Percentiles rank a stretch among this genome's conserved stretches.
Conservation (phyloP, 37 sponge, comb jelly and placozoan species). For the Haliclona indistincta region DNA sequence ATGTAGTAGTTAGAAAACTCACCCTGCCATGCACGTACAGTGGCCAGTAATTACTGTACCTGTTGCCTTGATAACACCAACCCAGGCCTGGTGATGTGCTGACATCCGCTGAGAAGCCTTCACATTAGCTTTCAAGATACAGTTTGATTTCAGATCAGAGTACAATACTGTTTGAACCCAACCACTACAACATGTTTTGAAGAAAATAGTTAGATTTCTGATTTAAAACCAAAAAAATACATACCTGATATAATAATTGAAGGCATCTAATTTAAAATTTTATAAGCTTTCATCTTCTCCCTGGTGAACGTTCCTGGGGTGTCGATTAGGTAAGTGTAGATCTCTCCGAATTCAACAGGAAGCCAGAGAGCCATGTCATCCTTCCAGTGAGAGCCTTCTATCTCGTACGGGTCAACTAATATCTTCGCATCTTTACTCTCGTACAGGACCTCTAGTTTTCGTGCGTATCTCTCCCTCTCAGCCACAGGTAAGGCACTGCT, state of each 20-base stretch:
- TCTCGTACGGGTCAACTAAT: constrained; percentile 25
- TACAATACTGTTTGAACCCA: neutral
- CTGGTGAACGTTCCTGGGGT: constrained; percentile 10
- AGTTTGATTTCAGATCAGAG: too few species aligned
- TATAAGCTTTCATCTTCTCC: too few species aligned
- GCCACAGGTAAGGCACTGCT: too few species aligned
- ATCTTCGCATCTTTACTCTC: too few species aligned
- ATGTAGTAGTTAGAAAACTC: constrained; percentile 1
- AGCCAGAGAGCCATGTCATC: constrained; percentile 12
- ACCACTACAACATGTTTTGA: too few species aligned
- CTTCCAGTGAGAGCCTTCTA: constrained; percentile 3
- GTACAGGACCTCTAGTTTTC: too few species aligned
- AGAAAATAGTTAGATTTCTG: too few species aligned
- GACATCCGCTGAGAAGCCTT: constrained; percentile 1
- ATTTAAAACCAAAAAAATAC: too few species aligned
- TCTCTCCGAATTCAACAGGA: neutral
- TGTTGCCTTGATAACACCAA: constrained; percentile 3
- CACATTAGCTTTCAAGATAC: constrained; percentile 11
- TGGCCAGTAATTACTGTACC: constrained; percentile 8
- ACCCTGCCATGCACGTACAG: too few species aligned
- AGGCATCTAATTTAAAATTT: constrained; percentile 10
- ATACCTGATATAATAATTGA: constrained; percentile 18
- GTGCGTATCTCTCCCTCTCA: too few species aligned
- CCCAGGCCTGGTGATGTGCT: constrained; percentile 9
- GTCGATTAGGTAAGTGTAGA: constrained; percentile 6